A percentile compares a stretch with the other conserved stretches of the same genome.
These are phyloP conservation scores for Macrobrachium rosenbergii DNA, from an alignment of 1,140 invertebrate genomes.

Conservation along the genomic window DNA sequence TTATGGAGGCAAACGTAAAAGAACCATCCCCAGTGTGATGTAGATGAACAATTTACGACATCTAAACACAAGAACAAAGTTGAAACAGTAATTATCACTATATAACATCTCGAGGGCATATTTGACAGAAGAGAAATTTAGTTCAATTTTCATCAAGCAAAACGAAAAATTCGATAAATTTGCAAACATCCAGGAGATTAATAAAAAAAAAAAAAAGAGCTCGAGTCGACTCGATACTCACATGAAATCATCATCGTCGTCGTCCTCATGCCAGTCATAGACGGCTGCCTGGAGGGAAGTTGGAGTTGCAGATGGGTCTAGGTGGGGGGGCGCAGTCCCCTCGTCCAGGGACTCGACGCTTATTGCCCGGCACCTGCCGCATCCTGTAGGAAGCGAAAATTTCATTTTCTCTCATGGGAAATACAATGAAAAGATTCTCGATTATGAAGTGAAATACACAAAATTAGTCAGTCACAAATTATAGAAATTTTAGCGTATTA, in stretches of 20 bases:
- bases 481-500: too few relatives aligned
- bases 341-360: constrained; percentile 47
- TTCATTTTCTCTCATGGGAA: neutral
- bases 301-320: constrained; percentile 47
- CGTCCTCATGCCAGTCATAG: constrained; percentile 55
- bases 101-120: too few relatives aligned
- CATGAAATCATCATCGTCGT: constrained; percentile 55
- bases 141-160: too few relatives aligned
- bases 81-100: too few relatives aligned
- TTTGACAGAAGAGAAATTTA: too few relatives aligned
- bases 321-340: constrained; percentile 45
- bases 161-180: neutral
- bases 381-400: constrained; percentile 24
- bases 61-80: too few relatives aligned
- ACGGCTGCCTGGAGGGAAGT: constrained; percentile 56
- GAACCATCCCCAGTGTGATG: too few relatives aligned
- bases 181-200: neutral
- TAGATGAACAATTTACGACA: too few relatives aligned
- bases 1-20: too few relatives aligned
- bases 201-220: neutral
- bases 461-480: neutral
- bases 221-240: neutral
- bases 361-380: constrained; percentile 51
- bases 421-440: neutral
- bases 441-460: neutral